Conservation (phyloP, 2,797 vertebrate genomes). For the Siniperca undulata region DNA sequence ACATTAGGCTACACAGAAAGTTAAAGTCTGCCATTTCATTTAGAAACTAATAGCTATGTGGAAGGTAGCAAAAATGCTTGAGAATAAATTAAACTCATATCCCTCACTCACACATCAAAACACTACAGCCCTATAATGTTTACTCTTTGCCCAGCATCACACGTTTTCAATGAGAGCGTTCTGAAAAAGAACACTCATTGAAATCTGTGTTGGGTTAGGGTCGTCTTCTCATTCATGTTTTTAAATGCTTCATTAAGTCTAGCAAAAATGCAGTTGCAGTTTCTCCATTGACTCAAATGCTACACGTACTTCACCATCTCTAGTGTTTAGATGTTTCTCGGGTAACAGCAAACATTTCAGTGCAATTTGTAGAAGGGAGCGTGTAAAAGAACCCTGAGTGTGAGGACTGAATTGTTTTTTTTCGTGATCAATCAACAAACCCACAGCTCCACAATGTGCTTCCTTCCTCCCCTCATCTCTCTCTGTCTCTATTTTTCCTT, state of each 20-base stretch:
- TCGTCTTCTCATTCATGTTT: neutral
- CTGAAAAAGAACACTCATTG: neutral
- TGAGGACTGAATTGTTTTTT: constrained; percentile 16
- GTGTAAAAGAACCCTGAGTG: neutral
- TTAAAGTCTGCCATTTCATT: neutral
- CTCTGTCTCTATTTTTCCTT: neutral
- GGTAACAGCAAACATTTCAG: neutral
- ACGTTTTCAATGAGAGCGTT: neutral
- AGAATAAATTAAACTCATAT: neutral
- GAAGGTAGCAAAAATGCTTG: neutral
- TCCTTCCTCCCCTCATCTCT: neutral
- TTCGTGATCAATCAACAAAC: constrained; percentile 37
- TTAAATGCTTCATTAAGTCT: neutral
- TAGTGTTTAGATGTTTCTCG: neutral
- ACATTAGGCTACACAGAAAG: no score
- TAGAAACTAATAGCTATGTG: neutral
- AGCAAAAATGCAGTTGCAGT: neutral
- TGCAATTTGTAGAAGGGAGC: neutral
- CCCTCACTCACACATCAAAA: no score
- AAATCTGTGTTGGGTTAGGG: neutral
- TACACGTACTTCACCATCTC: neutral
- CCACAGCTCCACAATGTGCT: constrained; percentile 1
- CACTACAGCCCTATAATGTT: neutral
- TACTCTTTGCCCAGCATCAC: neutral
- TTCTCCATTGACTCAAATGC: neutral